Percentiles rank a stretch among this genome's conserved stretches.
Conservation (phyloP, 2,888 invertebrate genomes). For the Dicycla oo region DNA sequence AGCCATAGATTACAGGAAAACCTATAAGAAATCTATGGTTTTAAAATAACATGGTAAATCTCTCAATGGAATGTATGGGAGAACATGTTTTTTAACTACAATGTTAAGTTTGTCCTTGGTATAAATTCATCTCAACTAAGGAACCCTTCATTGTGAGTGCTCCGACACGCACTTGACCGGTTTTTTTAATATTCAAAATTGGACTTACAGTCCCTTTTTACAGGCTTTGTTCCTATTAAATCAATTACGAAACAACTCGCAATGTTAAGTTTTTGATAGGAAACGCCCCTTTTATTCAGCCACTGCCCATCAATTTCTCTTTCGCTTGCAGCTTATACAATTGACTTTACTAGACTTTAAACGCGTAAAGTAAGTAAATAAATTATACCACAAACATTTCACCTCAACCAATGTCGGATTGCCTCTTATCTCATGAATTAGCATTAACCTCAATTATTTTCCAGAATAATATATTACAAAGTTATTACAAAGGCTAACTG, state of each 20-base stretch:
- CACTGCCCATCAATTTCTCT: background rate
- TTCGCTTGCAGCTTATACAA: background rate
- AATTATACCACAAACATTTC: background rate
- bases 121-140: no score
- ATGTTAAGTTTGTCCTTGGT: no score
- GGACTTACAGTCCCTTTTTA: no score
- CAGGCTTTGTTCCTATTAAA: background rate
- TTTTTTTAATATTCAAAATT: no score
- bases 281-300: background rate
- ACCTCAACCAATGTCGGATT: background rate
- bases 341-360: background rate
- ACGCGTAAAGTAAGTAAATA: background rate
- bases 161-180: no score
- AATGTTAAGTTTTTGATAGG: background rate
- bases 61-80: no score
- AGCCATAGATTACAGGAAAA: no score
- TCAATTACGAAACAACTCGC: background rate
- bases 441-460: slow-evolving; percentile 29
- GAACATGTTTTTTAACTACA: no score
- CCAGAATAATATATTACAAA: slow-evolving; percentile 3
- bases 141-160: no score
- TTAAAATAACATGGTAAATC: no score
- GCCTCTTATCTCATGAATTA: background rate
- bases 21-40: no score
- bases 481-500: slow-evolving; percentile 34